A percentile compares a stretch with the other conserved stretches of the same genome.
These are phyloP conservation scores for Neolamprologus devosi DNA, from an alignment of 2,113 vertebrate genomes.

Conservation along the genomic window DNA sequence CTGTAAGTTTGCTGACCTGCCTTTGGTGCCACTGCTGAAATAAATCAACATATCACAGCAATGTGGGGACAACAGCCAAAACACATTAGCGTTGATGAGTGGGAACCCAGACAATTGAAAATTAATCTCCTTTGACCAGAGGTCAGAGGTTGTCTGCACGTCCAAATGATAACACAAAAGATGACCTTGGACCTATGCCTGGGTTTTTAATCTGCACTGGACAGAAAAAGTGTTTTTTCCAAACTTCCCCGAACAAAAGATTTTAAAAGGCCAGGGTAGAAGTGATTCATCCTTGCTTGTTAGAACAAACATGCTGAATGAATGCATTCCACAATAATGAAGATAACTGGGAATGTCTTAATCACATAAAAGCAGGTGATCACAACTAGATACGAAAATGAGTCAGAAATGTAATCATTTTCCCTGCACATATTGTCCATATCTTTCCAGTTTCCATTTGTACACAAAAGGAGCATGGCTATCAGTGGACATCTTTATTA, in stretches of 20 bases:
- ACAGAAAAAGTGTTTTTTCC: conserved; percentile 24
- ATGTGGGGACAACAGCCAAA: background rate
- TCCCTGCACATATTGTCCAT: background rate
- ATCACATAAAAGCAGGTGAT: background rate
- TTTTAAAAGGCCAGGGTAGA: conserved; percentile 37
- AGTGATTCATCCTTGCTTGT: conserved; percentile 50
- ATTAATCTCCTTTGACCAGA: conserved; percentile 14
- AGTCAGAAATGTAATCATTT: background rate
- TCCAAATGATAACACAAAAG: conserved; percentile 32
- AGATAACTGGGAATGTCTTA: conserved; percentile 7
- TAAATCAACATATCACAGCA: background rate
- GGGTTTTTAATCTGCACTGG: conserved; percentile 4
- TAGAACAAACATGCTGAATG: conserved; percentile 37
- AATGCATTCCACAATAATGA: conserved; percentile 42
- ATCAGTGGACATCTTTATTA: background rate
- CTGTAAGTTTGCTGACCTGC: background rate
- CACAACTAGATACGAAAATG: background rate
- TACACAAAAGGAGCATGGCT: background rate
- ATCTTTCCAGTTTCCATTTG: background rate
- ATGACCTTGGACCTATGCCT: conserved; percentile 34
- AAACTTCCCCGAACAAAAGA: conserved; percentile 24
- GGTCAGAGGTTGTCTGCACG: conserved; percentile 20
- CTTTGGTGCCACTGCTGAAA: background rate
- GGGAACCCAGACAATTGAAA: background rate
- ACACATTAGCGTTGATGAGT: background rate